Base-by-base conservation (phyloP, 1,140 invertebrate species). In the Cardiocondyla obscurior region DNA sequence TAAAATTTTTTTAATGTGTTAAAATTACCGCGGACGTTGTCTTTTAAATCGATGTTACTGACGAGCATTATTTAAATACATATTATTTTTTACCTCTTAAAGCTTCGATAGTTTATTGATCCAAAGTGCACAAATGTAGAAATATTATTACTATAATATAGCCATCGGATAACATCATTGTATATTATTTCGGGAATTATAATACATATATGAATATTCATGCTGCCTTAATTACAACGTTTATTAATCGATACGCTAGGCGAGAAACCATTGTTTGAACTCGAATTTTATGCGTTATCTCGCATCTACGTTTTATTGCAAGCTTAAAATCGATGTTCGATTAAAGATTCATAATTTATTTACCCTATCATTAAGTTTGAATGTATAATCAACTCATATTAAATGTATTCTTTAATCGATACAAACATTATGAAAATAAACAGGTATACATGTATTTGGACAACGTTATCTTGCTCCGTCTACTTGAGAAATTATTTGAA, bases 301-400 rank as follows among this genome's bases (percentile, higher is more conserved):
- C 25, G 33, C 33, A 14, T 49, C 46, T 36, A 65, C 49, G 33
- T 69, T 79, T 67, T 65, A 79, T 53, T 79, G 46, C 62, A 30
- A 42, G 62, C 33, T 42, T 33, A 44, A 53, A 79, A 79, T 79
- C 62, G 62, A 79, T 69, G 65, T 79, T 79, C 64, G 36, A 79
- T 79, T 79, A 79, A 79, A 79, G 62, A 79, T 79, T 79, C 46
- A 79, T 55, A 79, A 67, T 28, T 79, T 79, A 79, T 79, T 79
- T 79, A 69, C 46, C 39, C 74, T 53, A 55, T 69, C 62, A 69
- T 79, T 79, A 79, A 79, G 49, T 62, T 51, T 49, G 33, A 79
- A 79, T 79, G 39, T 67, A 12, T 30, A 42, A 79, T 69, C 62
- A 79, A 28, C 69, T 67, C 36, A 10, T 53, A 67, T 33, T 67